Percentiles rank a stretch among this genome's conserved stretches.
Evolutionary conservation across 2,888 invertebrate genomes (phyloP).

Genomic region (Sympetrum striolatum): DNA sequence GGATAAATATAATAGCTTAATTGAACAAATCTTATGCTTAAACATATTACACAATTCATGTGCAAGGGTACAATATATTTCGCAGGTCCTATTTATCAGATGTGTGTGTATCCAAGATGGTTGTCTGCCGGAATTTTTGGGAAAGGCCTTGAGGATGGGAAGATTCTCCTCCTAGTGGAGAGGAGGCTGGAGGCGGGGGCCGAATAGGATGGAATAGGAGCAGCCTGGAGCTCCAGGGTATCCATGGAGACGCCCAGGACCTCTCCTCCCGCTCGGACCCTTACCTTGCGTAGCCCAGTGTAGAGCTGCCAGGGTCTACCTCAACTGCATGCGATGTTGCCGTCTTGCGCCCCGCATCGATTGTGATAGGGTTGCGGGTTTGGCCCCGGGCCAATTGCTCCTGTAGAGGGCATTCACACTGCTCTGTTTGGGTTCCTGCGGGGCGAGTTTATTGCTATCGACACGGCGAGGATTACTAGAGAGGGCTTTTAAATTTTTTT

Average conservation of each 20-base stretch:
- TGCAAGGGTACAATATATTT: too few relatives aligned
- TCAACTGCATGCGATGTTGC: slow-evolving; percentile 35
- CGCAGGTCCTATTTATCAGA: too few relatives aligned
- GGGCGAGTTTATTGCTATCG: not conserved
- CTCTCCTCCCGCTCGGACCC: not conserved
- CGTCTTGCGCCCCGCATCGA: not conserved
- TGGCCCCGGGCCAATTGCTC: slow-evolving; percentile 31
- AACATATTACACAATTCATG: too few relatives aligned
- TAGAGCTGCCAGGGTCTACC: slow-evolving; percentile 21
- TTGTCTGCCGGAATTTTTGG: too few relatives aligned
- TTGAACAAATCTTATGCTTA: too few relatives aligned
- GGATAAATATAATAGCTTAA: too few relatives aligned
- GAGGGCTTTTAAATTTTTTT: too few relatives aligned
- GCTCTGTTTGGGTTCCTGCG: slow-evolving; percentile 14
- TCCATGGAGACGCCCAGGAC: slow-evolving; percentile 25
- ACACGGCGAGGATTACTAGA: not conserved
- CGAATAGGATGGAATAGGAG: not conserved
- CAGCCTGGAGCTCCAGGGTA: slow-evolving; percentile 8
- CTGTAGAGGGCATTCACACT: slow-evolving; percentile 27
- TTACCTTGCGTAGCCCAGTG: slow-evolving; percentile 35
- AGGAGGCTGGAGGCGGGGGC: not conserved
- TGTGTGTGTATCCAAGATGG: too few relatives aligned
- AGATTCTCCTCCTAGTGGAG: not conserved
- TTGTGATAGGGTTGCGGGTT: not conserved
- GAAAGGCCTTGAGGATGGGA: not conserved